These are phyloP conservation scores for Pogonocherus hispidulus DNA, from an alignment of 2,888 invertebrate genomes.

Conservation along the genomic window DNA sequence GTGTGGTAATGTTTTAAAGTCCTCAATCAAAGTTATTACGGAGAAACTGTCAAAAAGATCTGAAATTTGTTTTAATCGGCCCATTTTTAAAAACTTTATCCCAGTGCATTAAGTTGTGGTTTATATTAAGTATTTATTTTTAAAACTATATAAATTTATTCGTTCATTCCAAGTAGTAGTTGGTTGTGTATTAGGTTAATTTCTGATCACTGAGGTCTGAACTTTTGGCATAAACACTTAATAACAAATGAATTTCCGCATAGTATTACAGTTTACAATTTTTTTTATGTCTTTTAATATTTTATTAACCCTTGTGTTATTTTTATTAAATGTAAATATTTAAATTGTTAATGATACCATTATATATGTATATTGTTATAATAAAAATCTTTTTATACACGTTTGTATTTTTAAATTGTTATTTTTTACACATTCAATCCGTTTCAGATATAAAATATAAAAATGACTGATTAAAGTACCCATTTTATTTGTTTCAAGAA, in stretches of 20 bases:
- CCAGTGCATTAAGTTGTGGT: not conserved
- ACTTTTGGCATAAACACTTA: too few relatives aligned
- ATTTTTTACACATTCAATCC: too few relatives aligned
- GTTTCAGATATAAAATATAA: too few relatives aligned
- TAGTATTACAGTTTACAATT: constrained; percentile 21
- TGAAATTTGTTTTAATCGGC: not conserved
- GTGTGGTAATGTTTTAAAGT: not conserved
- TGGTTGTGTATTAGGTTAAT: too few relatives aligned
- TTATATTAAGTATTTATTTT: not conserved
- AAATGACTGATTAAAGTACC: too few relatives aligned
- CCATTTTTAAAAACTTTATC: not conserved
- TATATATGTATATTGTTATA: constrained; percentile 32
- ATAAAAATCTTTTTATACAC: constrained; percentile 13
- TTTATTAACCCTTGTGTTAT: constrained; percentile 13
- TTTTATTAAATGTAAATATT: constrained; percentile 26
- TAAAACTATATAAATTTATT: too few relatives aligned
- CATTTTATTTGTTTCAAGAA: too few relatives aligned
- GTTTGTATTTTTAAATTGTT: too few relatives aligned
- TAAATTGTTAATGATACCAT: constrained; percentile 28
- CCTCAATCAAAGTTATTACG: not conserved
- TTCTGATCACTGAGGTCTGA: too few relatives aligned
- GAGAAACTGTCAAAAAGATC: not conserved
- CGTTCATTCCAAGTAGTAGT: too few relatives aligned
- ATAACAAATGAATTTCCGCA: too few relatives aligned
- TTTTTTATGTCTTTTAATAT: constrained; percentile 9